These are phyloP conservation scores for Antennarius maculatus DNA, from an alignment of 2,797 vertebrate genomes.

Conservation along the genomic window DNA sequence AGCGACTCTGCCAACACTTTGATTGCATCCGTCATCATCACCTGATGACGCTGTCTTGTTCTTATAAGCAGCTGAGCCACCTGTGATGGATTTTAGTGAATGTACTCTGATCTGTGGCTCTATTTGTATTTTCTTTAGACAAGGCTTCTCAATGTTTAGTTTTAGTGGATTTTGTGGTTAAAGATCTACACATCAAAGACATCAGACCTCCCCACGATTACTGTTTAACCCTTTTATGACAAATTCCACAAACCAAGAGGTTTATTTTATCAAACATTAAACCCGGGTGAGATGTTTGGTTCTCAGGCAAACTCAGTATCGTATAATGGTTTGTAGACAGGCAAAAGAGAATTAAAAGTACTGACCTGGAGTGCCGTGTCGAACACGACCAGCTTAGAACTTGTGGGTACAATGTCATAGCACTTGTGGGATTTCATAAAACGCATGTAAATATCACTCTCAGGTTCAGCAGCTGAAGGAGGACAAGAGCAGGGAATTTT, in stretches of 20 bases:
- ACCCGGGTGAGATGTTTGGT: slow-evolving; percentile 3
- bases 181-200: slow-evolving; percentile 68
- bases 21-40: not conserved
- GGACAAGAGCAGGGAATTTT: slow-evolving; percentile 23
- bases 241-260: slow-evolving; percentile 27
- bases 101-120: not conserved
- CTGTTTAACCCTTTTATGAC: slow-evolving; percentile 75
- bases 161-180: slow-evolving; percentile 45
- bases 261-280: slow-evolving; percentile 65
- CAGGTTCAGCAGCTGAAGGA: slow-evolving; percentile 90
- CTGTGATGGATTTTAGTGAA: not conserved
- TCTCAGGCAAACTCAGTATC: not conserved
- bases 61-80: not conserved
- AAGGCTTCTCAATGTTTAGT: slow-evolving; percentile 3
- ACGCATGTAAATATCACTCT: slow-evolving; percentile 96
- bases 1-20: not conserved
- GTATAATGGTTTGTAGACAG: not conserved
- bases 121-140: slow-evolving; percentile 32
- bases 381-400: slow-evolving; percentile 98
- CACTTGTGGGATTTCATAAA: slow-evolving; percentile 99
- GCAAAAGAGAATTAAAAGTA: slow-evolving; percentile 7
- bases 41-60: not conserved
- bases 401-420: slow-evolving; percentile 98
- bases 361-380: slow-evolving; percentile 97
- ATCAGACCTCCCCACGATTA: slow-evolving; percentile 58